phyloP scores from a whole-genome alignment of 2,888 invertebrate genomes.

The Ichneumon xanthorius region DNA sequence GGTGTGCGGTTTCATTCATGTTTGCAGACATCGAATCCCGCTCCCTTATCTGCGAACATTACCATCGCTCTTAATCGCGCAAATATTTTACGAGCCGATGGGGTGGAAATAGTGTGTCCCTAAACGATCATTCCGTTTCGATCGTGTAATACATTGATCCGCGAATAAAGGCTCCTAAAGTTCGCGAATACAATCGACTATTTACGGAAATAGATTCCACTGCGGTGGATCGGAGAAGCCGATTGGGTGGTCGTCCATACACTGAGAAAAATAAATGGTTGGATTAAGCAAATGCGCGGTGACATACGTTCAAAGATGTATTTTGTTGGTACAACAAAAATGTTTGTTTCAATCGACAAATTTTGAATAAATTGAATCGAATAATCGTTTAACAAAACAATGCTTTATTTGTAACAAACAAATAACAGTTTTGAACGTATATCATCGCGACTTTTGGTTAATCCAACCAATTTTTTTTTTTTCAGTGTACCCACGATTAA shows the following conservation, averaged over 20 bases:
- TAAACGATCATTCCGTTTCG: constrained; percentile 12
- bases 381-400: too few relatives aligned
- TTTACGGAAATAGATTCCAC: background rate
- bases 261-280: too few relatives aligned
- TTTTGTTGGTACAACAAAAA: too few relatives aligned
- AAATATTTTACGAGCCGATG: constrained; percentile 50
- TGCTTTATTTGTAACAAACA: too few relatives aligned
- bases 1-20: constrained; percentile 3
- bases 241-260: too few relatives aligned
- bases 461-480: too few relatives aligned
- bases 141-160: background rate
- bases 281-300: too few relatives aligned
- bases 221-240: background rate
- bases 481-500: background rate
- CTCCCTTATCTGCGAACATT: background rate
- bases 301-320: too few relatives aligned
- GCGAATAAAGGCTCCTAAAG: background rate
- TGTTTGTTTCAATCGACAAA: too few relatives aligned
- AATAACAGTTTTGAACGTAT: too few relatives aligned
- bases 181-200: background rate
- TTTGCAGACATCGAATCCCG: constrained; percentile 8
- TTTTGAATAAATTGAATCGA: too few relatives aligned
- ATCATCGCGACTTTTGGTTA: too few relatives aligned
- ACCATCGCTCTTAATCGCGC: constrained; percentile 4
- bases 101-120: constrained; percentile 8